Evolutionary conservation across 2,797 vertebrate species (phyloP).

Genomic region (Euphonia xanthogaster): DNA sequence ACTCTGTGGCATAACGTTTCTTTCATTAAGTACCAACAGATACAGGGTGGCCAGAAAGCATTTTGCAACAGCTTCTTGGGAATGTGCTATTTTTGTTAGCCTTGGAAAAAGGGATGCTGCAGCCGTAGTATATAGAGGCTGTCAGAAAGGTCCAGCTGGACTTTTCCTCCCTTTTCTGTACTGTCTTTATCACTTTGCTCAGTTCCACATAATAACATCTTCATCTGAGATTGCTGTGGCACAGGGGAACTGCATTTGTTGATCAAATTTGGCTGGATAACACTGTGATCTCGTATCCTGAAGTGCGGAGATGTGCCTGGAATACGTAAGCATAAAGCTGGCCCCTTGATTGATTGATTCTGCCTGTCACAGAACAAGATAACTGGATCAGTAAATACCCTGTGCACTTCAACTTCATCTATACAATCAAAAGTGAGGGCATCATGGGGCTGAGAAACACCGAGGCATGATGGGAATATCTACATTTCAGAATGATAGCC

Average conservation of each 20-base stretch:
- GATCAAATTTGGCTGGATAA: constrained; percentile 96
- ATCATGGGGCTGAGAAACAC: constrained; percentile 76
- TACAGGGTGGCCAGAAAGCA: constrained; percentile 9
- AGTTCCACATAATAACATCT: constrained; percentile 95
- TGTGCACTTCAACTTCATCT: constrained; percentile 82
- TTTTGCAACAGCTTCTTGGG: constrained; percentile 21
- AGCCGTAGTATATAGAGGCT: constrained; percentile 70
- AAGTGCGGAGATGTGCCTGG: constrained; percentile 84
- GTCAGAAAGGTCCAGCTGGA: constrained; percentile 80
- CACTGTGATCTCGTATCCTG: constrained; percentile 86
- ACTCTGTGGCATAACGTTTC: neutral
- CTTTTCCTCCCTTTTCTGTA: constrained; percentile 72
- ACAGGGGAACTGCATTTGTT: constrained; percentile 91
- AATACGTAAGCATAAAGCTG: constrained; percentile 81
- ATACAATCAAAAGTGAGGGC: constrained; percentile 81
- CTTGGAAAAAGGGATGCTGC: constrained; percentile 64
- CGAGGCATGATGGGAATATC: constrained; percentile 80
- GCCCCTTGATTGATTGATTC: constrained; percentile 94
- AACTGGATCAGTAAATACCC: constrained; percentile 95
- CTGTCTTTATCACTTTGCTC: constrained; percentile 91
- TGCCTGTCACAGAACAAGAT: constrained; percentile 95
- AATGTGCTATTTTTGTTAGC: constrained; percentile 54
- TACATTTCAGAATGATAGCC: constrained; percentile 72
- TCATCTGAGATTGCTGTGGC: constrained; percentile 93
- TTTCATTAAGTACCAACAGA: constrained; percentile 27